phyloP scores from a whole-genome alignment of 1,140 invertebrate species.

The Heliconius himera region DNA sequence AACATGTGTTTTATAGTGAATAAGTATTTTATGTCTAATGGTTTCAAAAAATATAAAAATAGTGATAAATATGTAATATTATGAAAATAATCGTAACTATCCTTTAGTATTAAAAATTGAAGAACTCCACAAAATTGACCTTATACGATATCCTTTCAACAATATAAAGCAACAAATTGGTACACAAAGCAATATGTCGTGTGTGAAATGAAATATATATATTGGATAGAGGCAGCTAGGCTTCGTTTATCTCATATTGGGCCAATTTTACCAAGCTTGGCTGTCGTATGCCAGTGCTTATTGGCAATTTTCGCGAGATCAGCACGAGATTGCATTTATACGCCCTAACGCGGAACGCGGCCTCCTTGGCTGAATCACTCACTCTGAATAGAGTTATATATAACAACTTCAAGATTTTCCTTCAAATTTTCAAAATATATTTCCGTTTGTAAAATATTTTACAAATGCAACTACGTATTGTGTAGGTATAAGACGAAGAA shows the following conservation, averaged over 20 bases:
- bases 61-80: background rate
- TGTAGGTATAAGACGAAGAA: background rate
- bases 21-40: background rate
- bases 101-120: background rate
- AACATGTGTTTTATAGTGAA: background rate
- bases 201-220: conserved; percentile 48
- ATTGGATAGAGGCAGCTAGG: conserved; percentile 36
- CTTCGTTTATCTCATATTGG: conserved; percentile 46
- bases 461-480: background rate
- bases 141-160: background rate
- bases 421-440: background rate
- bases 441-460: background rate
- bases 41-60: background rate
- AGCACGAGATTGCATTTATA: conserved; percentile 52
- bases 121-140: background rate
- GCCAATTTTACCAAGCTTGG: conserved; percentile 43
- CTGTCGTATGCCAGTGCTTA: conserved; percentile 37
- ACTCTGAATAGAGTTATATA: background rate
- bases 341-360: conserved; percentile 23
- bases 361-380: conserved; percentile 23
- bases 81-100: background rate
- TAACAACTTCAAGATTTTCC: background rate
- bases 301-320: conserved; percentile 61
- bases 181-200: conserved; percentile 36
- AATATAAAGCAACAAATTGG: conserved; percentile 30